Base-by-base conservation (phyloP, 2,888 invertebrate genomes). In the Alloplasta piceator region DNA sequence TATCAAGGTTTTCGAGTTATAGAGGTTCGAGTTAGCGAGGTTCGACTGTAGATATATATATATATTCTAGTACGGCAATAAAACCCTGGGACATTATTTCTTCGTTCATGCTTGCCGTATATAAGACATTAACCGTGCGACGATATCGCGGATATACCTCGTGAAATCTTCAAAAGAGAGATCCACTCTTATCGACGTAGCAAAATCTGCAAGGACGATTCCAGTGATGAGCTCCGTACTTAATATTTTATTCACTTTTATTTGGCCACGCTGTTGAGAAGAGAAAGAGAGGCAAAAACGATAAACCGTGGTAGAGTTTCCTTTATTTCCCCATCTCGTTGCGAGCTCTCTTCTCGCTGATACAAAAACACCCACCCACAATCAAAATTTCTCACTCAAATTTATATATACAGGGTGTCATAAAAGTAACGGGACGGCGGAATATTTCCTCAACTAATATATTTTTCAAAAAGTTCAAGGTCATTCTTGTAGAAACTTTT, bases 251-350 rank as follows among this genome's bases (percentile, higher is more conserved):
- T 76, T 61, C 46, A 16, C 50, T 63, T 61, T 76, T 76, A 61
- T 76, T 61, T 55, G 52, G 26, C 26, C 26, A 26, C 26, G 26
- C 56, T 55, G 38, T 52, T 55, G 5, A 41, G 61, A 36, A 46
- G 68, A 36, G 55, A 26, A 26, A 26, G 26, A 26, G 3, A 26
- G 26, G n/a, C n/a, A 26, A 26, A 26, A 26, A 55, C 61, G 68
- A 76, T 76, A 76, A 76, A 76, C 68, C 68, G 76, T 26, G 68
- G 76, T 63, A 76, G 68, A 55, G 60, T 76, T 76, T 70, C 76
- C 76, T 76, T 76, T 76, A 76, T 76, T 50, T 26, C 55, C 38
- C 9, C 61, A 41, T 12, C 63, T 63, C 68, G 67, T 76, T 63
- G 26, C 26, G 68, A 46, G 63, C 63, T 61, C 50, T 58, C 14